Base-by-base conservation (phyloP, 1,140 invertebrate genomes). In the Contarinia nasturtii region DNA sequence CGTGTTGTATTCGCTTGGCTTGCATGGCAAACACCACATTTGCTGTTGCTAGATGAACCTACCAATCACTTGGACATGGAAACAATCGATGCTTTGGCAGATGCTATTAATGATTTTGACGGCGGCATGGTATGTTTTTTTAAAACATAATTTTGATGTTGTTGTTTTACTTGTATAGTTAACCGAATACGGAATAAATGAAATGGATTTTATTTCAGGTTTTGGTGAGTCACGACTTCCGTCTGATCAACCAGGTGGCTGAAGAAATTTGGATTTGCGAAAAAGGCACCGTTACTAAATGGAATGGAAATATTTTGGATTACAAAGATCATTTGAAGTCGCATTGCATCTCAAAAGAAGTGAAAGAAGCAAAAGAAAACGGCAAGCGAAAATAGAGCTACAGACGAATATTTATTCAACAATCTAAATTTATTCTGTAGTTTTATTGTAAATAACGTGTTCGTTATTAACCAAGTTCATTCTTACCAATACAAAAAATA, bases 1-100 rank as follows among this genome's bases (percentile, higher is more conserved):
- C 80, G 96, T 52, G 92, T 99, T 0, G 93, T 97, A 27, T 99
- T 99, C 69, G 94, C 95, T 4, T 98, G 86, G 83, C 67, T 94
- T 44, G 88, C 90, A 1, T 92, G 87, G 86, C 88, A 95, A 69
- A 79, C 79, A 21, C 94, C 94, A 5, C 93, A 98, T 71, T 67
- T 98, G 48, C 69, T 98, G 37, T 67, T 98, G 7, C 69, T 98
- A 21, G 94, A 98, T 66, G 94, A 98, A 76, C 95, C 94, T 53
- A 98, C 94, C 19, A 98, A 98, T 77, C 94, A 98, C 63, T 77
- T 98, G 62, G 95, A 98, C 60, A 96, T 98, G 80, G 95, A 99
- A 69, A 97, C 93, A 0, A 99, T 98, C 51, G 96, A 99, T 68
- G 87, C 94, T 0, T 68, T 99, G 8, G 96, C 90, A 10, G 93